Conservation (phyloP, 2,113 vertebrate species). For the Cryptotis parvus region DNA sequence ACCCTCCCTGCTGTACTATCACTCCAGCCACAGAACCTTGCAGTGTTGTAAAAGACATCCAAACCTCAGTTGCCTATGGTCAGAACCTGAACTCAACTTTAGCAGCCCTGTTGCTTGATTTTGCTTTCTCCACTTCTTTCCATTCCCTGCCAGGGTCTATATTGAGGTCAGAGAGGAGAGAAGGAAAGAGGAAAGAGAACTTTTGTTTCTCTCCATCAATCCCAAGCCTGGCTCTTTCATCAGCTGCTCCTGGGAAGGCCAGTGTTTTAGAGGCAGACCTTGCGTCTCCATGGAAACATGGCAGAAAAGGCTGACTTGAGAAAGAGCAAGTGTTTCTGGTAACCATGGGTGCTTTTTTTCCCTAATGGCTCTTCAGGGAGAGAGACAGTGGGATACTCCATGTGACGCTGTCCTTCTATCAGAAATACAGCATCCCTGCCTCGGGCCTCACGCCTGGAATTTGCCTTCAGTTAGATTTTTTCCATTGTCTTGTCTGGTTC, state of each 20-base stretch:
- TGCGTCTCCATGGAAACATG: constrained; percentile 72
- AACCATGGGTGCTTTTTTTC: constrained; percentile 26
- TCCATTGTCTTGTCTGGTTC: constrained; percentile 3
- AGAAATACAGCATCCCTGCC: neutral
- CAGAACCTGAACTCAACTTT: neutral
- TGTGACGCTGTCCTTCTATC: neutral
- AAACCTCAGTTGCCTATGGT: neutral
- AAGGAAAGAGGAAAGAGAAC: neutral
- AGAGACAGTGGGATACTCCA: neutral
- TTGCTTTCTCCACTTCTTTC: constrained; percentile 22
- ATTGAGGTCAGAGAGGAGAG: neutral
- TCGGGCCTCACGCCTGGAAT: neutral
- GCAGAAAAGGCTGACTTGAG: constrained; percentile 64
- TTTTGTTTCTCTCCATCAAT: constrained; percentile 9
- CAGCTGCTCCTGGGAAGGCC: neutral
- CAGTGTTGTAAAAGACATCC: neutral
- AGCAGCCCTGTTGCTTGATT: too few species aligned
- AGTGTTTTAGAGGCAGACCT: constrained; percentile 59
- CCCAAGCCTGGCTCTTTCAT: constrained; percentile 19
- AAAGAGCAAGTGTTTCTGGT: constrained; percentile 58
- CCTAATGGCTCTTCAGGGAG: constrained; percentile 41
- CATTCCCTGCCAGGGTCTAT: neutral
- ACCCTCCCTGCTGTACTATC: too few species aligned
- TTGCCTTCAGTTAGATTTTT: constrained; percentile 8
- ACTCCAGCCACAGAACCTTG: too few species aligned